phyloP scores from a whole-genome alignment of 2,888 invertebrate species.

The Ctena decussata region DNA sequence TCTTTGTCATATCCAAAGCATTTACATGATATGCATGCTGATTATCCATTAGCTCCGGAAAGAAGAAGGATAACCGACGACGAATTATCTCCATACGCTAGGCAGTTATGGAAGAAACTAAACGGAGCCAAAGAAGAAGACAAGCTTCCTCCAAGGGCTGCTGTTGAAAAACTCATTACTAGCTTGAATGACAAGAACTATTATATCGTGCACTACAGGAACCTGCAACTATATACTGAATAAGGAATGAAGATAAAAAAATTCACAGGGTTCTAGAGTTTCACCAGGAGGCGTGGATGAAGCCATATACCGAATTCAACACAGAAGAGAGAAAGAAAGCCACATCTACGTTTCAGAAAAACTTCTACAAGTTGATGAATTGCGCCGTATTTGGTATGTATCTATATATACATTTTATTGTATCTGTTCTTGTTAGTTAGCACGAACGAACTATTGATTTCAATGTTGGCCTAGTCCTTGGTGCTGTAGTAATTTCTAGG shows the following conservation, averaged over 20 bases:
- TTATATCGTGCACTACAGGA: constrained; percentile 73
- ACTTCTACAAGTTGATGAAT: no score
- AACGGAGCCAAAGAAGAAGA: background rate
- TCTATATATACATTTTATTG: no score
- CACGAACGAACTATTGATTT: no score
- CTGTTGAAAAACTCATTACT: background rate
- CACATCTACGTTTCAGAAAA: no score
- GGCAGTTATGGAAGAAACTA: background rate
- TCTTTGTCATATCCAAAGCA: constrained; percentile 86
- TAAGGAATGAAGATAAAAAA: constrained; percentile 70
- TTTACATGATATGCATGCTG: constrained; percentile 82
- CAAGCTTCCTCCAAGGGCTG: background rate
- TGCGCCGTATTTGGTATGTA: no score
- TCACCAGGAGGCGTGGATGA: constrained; percentile 77
- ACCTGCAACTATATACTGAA: constrained; percentile 76
- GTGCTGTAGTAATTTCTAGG: no score
- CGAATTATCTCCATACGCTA: background rate
- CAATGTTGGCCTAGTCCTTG: no score
- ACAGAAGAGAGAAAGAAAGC: no score
- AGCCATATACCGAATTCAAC: constrained; percentile 76
- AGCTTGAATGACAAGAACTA: background rate
- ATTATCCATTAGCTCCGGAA: constrained; percentile 77
- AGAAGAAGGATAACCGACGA: background rate
- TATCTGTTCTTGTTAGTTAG: no score
- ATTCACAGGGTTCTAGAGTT: constrained; percentile 81